Base-by-base conservation (phyloP, 2,888 invertebrate species). In the Drosophila nr. perissopoda region DNA sequence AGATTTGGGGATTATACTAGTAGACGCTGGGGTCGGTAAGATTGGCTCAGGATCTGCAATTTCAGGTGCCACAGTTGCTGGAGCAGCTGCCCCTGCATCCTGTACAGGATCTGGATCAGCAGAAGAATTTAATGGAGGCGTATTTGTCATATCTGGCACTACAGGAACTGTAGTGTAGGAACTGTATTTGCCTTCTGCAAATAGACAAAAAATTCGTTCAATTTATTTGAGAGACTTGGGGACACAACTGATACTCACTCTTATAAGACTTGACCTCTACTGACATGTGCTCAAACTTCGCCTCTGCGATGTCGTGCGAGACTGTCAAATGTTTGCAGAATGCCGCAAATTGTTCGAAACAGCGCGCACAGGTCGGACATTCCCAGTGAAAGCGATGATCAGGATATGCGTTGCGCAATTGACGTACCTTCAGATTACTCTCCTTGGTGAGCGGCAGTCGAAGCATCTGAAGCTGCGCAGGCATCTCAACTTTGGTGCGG, bases 311-410 rank as follows among this genome's bases (percentile, higher is more conserved):
- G 16, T 38, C 60, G 48, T 91, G 91, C 1, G 21, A 21, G 7
- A 57, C 8, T 58, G 11, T 63, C 40, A 64, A 89, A 59, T 92
- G 91, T n/a, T 62, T 74, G n/a, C 70, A 70, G 27, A 91, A 85
- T 5, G 80, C 68, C 4, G 63, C 59, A 34, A 76, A 81, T 27
- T 86, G 71, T 48, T 85, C 80, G 33, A 82, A 91, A 27, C 70
- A 75, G 4, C 77, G 77, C 5, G 77, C 75, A 67, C 91, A 92
- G 1, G 71, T 48, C 0, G 90, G 81, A 54, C 91, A 92, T 16
- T 80, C 72, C 90, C 90, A 91, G 34, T 76, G 61, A 40, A 89
- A 92, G 29, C 75, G 72, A 59, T 83, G 76, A 3, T 64, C 48
- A 0, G 82, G 76, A 71, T 88, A 60, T 2, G 62, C 33, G 27